Conservation (phyloP, 2,888 invertebrate genomes). For the Hydropsyche betteni region DNA sequence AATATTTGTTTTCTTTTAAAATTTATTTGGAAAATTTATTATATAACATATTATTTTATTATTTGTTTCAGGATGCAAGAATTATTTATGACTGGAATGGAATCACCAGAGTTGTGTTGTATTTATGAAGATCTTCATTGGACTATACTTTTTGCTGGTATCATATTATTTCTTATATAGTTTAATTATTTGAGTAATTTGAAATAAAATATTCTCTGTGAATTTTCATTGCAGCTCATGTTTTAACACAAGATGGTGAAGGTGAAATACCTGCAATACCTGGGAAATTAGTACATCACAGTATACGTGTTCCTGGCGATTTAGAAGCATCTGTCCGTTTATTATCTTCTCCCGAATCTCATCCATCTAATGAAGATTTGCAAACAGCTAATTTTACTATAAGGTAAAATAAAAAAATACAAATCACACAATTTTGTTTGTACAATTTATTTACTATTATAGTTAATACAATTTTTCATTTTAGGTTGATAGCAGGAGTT, state of each 20-base stretch:
- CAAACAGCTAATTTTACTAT: constrained; percentile 67
- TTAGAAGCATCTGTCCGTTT: constrained; percentile 62
- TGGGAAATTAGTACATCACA: constrained; percentile 71
- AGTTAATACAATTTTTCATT: not conserved
- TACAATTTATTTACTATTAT: not conserved
- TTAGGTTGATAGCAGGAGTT: constrained; percentile 46
- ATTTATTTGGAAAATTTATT: not conserved
- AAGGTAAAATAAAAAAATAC: constrained; percentile 58
- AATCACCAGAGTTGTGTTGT: constrained; percentile 65
- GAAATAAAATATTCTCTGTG: no score
- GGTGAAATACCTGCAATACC: constrained; percentile 77
- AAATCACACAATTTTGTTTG: not conserved
- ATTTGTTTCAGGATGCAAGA: constrained; percentile 57
- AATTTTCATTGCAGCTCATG: constrained; percentile 21
- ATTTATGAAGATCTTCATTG: constrained; percentile 92
- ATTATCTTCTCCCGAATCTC: constrained; percentile 61
- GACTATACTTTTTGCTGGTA: constrained; percentile 81
- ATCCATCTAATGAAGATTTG: constrained; percentile 53
- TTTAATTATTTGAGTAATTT: no score
- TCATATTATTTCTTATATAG: constrained; percentile 53
- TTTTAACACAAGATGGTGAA: constrained; percentile 56
- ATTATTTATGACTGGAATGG: constrained; percentile 60
- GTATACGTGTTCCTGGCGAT: constrained; percentile 66
- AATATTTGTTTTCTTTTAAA: not conserved
- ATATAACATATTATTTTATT: not conserved